phyloP scores from a whole-genome alignment of 2,888 invertebrate species.

The Pachliopta kotzebuea region DNA sequence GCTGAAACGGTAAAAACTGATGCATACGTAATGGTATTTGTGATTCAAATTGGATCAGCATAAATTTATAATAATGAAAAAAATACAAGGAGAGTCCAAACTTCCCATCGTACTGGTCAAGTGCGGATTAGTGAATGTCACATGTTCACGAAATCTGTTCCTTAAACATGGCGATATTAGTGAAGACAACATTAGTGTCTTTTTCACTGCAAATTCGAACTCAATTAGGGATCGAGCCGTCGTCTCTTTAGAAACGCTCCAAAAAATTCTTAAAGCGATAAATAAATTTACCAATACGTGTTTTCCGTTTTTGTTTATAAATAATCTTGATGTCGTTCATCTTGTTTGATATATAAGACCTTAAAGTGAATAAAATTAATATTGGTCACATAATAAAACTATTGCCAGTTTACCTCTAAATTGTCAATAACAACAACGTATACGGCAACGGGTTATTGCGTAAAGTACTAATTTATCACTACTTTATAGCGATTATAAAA shows the following conservation, averaged over 20 bases:
- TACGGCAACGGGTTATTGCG: constrained; percentile 13
- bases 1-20: not conserved
- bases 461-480: constrained; percentile 18
- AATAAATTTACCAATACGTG: not conserved
- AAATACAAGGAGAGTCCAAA: no score
- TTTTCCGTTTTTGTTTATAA: not conserved
- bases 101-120: no score
- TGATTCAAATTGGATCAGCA: no score
- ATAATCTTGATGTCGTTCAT: not conserved
- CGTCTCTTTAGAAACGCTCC: no score
- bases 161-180: no score
- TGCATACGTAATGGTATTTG: not conserved
- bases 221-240: no score
- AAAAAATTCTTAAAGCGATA: no score
- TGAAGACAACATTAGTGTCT: no score
- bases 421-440: constrained; percentile 13
- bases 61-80: no score
- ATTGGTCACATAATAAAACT: not conserved
- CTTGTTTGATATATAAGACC: not conserved
- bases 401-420: not conserved
- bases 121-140: no score
- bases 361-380: not conserved
- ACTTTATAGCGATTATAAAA: constrained; percentile 20
- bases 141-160: no score
- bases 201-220: no score